Percentiles rank a stretch among this genome's conserved stretches.
phyloP scores from a whole-genome alignment of 2,888 invertebrate genomes.

The Troides aeacus region DNA sequence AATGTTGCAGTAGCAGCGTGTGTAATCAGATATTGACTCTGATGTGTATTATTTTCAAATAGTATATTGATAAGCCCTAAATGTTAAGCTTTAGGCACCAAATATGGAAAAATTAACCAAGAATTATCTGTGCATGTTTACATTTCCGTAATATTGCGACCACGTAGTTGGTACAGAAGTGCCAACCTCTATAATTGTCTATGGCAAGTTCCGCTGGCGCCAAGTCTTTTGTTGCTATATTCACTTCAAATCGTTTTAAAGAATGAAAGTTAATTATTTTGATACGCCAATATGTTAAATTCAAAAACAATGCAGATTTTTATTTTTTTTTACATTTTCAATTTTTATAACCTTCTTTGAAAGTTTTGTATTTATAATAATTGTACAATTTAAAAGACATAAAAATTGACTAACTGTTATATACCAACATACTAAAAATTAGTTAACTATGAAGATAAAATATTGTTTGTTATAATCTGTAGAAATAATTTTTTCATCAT shows the following conservation, averaged over 20 bases:
- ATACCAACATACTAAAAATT: conserved; percentile 4
- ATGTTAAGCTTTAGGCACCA: conserved; percentile 39
- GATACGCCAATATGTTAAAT: neutral
- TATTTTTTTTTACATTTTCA: neutral
- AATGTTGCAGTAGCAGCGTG: conserved; percentile 38
- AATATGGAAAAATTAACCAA: conserved; percentile 45
- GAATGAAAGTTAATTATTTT: conserved; percentile 16
- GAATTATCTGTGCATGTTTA: conserved; percentile 71
- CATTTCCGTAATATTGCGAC: conserved; percentile 73
- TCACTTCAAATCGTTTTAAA: conserved; percentile 40
- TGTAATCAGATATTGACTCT: conserved; percentile 32
- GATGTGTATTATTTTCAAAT: conserved; percentile 29
- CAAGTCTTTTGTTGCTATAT: conserved; percentile 54
- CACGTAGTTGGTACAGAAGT: conserved; percentile 72
- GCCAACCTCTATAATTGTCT: conserved; percentile 53
- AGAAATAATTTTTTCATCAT: too few species aligned
- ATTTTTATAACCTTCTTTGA: neutral
- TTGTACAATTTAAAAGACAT: neutral
- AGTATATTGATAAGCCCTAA: conserved; percentile 34
- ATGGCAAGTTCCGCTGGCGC: conserved; percentile 72
- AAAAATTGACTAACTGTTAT: neutral
- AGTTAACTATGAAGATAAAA: neutral
- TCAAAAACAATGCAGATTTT: neutral
- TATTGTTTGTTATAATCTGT: neutral
- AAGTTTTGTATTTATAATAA: neutral